A percentile compares a stretch with the other conserved stretches of the same genome.
Evolutionary conservation across 2,888 invertebrate species (phyloP).

Genomic region (Pristionchus arcanus): DNA sequence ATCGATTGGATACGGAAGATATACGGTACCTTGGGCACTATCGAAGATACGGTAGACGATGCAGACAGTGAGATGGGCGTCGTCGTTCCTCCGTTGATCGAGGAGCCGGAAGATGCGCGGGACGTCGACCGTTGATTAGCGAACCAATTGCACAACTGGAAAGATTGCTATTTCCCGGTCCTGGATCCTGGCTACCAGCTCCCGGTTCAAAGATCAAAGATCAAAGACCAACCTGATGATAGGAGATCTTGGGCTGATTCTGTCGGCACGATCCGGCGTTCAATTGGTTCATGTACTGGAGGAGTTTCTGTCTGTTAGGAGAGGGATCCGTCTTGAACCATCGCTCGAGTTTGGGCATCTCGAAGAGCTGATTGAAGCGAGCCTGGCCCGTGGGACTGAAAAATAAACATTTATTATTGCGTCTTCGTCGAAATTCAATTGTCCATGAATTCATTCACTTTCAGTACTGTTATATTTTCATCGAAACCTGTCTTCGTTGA

Average conservation of each 20-base stretch:
- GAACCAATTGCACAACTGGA: constrained; percentile 84
- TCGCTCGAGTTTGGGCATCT: constrained; percentile 94
- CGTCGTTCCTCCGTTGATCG: constrained; percentile 42
- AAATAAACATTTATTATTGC: not conserved
- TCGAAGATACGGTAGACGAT: constrained; percentile 12
- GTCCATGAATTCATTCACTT: no score
- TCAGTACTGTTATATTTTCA: no score
- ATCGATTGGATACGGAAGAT: no score
- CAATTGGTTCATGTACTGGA: constrained; percentile 93
- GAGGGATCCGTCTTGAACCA: constrained; percentile 95
- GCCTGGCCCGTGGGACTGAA: constrained; percentile 69
- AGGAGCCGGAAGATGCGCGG: constrained; percentile 50
- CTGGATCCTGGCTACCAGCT: no score
- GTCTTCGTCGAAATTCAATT: not conserved
- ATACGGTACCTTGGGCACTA: constrained; percentile 42
- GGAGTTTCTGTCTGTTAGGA: constrained; percentile 96
- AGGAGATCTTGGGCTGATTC: constrained; percentile 71
- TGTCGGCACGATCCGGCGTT: constrained; percentile 91
- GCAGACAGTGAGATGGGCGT: constrained; percentile 44
- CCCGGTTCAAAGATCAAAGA: not conserved
- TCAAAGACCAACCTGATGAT: constrained; percentile 65
- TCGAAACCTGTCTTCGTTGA: no score
- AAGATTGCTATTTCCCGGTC: not conserved
- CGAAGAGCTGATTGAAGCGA: constrained; percentile 83
- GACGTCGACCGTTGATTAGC: constrained; percentile 88